These are phyloP conservation scores for Athrips mouffetella DNA, from an alignment of 2,888 invertebrate species.

Conservation along the genomic window DNA sequence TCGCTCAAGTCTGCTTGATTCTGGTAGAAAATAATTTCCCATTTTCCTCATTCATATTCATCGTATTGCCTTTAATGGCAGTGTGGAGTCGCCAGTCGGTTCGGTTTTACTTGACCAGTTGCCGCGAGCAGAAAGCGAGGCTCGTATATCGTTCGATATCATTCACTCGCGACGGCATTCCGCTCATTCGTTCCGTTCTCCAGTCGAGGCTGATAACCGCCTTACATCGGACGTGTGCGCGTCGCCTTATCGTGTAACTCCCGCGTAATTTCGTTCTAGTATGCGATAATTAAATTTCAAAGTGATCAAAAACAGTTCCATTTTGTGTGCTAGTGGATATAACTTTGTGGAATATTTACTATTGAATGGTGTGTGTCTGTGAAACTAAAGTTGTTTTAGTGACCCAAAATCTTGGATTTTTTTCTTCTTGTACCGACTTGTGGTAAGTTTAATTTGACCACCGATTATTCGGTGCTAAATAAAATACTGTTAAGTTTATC, in stretches of 20 bases:
- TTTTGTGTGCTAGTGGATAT: constrained; percentile 40
- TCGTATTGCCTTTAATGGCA: constrained; percentile 21
- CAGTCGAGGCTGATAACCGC: constrained; percentile 67
- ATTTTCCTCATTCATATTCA: constrained; percentile 31
- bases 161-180: constrained; percentile 33
- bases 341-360: constrained; percentile 37
- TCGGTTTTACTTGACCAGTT: constrained; percentile 19
- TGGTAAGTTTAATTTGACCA: constrained; percentile 55
- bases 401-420: constrained; percentile 57
- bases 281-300: constrained; percentile 30
- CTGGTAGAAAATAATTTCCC: constrained; percentile 22
- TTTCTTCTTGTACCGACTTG: constrained; percentile 46
- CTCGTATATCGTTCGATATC: constrained; percentile 24
- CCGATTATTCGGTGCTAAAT: constrained; percentile 7
- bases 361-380: constrained; percentile 51
- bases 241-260: constrained; percentile 29
- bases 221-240: constrained; percentile 36
- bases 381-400: constrained; percentile 55
- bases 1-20: not conserved
- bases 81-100: constrained; percentile 21
- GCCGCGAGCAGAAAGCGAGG: constrained; percentile 6
- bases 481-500: not conserved
- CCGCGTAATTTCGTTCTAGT: constrained; percentile 51
- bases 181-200: constrained; percentile 43
- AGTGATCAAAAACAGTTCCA: constrained; percentile 11